phyloP scores from a whole-genome alignment of 1,140 invertebrate species.

The Parasteatoda tepidariorum region DNA sequence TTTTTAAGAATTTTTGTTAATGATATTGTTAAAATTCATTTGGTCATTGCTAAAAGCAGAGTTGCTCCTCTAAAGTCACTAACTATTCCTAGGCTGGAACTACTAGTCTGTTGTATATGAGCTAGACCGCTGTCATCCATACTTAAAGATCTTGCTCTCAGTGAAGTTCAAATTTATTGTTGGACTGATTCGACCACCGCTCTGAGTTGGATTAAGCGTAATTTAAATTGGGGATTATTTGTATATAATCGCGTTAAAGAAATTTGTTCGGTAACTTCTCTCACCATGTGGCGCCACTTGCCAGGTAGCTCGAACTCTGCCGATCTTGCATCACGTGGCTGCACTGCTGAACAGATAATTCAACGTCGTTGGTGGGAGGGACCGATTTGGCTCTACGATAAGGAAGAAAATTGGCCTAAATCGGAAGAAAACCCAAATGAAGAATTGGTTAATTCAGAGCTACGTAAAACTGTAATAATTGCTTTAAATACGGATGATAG shows the following conservation, averaged over 20 bases:
- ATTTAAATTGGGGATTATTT: constrained; percentile 9
- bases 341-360: neutral
- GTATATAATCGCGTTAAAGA: constrained; percentile 1
- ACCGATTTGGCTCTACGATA: neutral
- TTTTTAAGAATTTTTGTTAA: neutral
- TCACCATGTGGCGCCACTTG: neutral
- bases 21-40: no score
- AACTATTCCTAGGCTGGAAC: constrained; percentile 7
- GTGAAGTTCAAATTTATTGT: constrained; percentile 18
- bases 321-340: neutral
- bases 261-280: neutral
- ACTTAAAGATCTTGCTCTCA: neutral
- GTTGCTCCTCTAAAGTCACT: no score
- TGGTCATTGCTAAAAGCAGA: constrained; percentile 25
- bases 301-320: neutral
- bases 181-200: constrained; percentile 27
- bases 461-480: no score
- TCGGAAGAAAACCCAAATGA: neutral
- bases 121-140: no score
- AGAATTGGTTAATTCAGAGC: constrained; percentile 26
- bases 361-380: constrained; percentile 31
- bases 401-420: constrained; percentile 40
- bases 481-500: constrained; percentile 18
- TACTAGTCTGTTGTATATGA: constrained; percentile 11
- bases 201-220: neutral